Conservation (phyloP, 2,113 vertebrate species). For the Naja naja region DNA sequence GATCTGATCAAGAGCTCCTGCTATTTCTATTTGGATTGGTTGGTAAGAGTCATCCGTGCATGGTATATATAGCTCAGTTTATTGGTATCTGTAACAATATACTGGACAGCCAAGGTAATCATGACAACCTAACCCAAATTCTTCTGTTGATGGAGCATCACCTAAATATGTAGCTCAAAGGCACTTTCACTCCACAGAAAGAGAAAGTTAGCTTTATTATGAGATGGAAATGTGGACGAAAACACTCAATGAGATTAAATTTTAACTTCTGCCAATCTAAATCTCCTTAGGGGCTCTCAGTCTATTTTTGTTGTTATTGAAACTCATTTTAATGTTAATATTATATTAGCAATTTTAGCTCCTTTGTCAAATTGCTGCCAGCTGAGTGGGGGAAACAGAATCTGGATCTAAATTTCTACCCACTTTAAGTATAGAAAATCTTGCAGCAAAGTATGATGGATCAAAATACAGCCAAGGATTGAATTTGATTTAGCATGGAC, state of each 20-base stretch:
- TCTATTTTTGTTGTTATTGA: slow-evolving; percentile 17
- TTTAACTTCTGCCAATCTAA: neutral
- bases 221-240: neutral
- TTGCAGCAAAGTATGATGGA: neutral
- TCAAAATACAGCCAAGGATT: neutral
- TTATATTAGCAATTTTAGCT: slow-evolving; percentile 3
- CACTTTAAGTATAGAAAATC: neutral
- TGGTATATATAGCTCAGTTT: neutral
- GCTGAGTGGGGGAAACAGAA: neutral
- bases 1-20: neutral
- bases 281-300: neutral
- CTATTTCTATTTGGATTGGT: neutral
- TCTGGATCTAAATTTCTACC: slow-evolving; percentile 8
- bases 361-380: neutral
- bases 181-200: slow-evolving; percentile 4
- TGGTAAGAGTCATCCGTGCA: neutral
- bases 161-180: neutral
- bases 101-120: neutral
- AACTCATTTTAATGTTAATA: neutral
- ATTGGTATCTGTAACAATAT: neutral
- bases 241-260: slow-evolving; percentile 1
- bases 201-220: neutral
- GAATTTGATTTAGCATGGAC: neutral
- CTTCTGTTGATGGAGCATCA: neutral
- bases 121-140: neutral